These are phyloP conservation scores for Mus minutoides DNA, from an alignment of 2,797 vertebrate species.

Conservation along the genomic window DNA sequence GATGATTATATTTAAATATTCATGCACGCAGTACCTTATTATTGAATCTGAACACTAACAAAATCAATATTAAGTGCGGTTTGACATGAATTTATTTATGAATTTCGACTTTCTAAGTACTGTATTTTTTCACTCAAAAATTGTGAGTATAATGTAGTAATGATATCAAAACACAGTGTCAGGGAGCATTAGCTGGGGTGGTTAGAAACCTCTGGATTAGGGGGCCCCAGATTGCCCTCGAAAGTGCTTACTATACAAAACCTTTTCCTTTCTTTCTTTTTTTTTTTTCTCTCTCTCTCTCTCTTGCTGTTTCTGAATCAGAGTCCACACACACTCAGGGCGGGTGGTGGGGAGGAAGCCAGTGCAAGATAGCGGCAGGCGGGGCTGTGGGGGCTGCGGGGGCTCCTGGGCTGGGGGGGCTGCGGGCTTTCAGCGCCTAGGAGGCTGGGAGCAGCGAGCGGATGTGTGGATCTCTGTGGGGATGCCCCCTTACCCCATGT, in stretches of 20 bases:
- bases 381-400: not conserved
- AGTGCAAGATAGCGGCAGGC: not conserved
- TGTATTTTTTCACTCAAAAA: slow-evolving; percentile 99
- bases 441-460: not conserved
- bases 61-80: slow-evolving; percentile 99
- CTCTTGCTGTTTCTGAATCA: slow-evolving; percentile 83
- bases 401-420: not conserved
- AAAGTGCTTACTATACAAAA: slow-evolving; percentile 99
- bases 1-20: slow-evolving; percentile 99
- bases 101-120: slow-evolving; percentile 99
- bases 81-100: slow-evolving; percentile 99
- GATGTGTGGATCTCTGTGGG: not conserved
- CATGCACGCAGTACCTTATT: slow-evolving; percentile 99
- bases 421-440: not conserved
- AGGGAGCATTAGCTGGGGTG: slow-evolving; percentile 97
- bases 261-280: slow-evolving; percentile 87
- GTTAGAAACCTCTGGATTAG: slow-evolving; percentile 97
- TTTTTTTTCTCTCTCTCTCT: slow-evolving; percentile 6
- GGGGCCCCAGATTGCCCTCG: slow-evolving; percentile 92
- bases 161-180: slow-evolving; percentile 99
- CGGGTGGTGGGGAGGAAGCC: slow-evolving; percentile 47
- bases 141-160: slow-evolving; percentile 99
- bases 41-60: slow-evolving; percentile 99
- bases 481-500: rapidly evolving
- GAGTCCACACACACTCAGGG: slow-evolving; percentile 81